A percentile compares a stretch with the other conserved stretches of the same genome.
Evolutionary conservation across 2,797 vertebrate species (phyloP).

Genomic region (Hephaestus fuliginosus): DNA sequence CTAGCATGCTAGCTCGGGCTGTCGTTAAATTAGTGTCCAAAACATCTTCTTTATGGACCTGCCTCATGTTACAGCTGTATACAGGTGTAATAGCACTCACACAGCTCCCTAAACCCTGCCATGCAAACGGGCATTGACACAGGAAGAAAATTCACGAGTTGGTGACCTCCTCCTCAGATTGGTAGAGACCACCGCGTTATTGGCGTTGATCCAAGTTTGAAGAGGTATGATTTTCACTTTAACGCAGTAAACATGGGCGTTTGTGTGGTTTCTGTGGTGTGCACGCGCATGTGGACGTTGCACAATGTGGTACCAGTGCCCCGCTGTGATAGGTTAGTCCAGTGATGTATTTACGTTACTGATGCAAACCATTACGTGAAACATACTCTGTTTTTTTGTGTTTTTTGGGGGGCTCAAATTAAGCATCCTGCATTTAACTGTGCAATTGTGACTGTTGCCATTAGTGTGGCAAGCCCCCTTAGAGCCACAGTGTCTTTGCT

Average conservation of each 20-base stretch:
- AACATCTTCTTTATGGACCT: not conserved
- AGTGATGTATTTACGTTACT: not conserved
- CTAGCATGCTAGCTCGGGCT: not conserved
- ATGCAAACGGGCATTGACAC: not conserved
- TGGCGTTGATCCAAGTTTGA: not conserved
- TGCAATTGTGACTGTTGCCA: not conserved
- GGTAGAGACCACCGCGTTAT: fast-evolving
- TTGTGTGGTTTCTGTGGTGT: not conserved
- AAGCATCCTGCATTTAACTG: not conserved
- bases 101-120: not conserved
- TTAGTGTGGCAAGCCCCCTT: not conserved
- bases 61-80: fast-evolving
- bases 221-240: not conserved
- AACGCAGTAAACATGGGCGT: not conserved
- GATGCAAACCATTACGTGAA: not conserved
- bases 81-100: too few species aligned
- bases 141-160: too few species aligned
- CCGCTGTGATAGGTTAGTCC: not conserved
- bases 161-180: too few species aligned
- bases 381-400: not conserved
- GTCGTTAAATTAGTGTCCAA: not conserved
- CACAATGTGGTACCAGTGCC: not conserved
- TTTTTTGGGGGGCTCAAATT: not conserved
- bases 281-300: conserved; percentile 27
- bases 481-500: not conserved